Base-by-base conservation (phyloP, 2,797 vertebrate species). In the Falco biarmicus region DNA sequence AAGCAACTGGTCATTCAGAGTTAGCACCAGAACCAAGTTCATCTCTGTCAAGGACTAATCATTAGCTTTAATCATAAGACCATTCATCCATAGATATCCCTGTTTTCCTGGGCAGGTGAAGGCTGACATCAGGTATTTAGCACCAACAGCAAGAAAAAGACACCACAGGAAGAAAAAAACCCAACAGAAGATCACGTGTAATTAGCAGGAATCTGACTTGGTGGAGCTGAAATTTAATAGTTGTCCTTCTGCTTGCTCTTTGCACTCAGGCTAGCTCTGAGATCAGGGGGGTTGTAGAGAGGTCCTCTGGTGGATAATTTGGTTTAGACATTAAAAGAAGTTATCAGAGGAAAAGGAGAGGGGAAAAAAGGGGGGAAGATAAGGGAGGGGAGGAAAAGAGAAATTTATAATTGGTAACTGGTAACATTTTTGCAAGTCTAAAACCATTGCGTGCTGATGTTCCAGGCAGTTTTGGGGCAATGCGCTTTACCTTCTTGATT, bases 391-490 rank as follows among this genome's bases (percentile, higher is more conserved):
- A 82, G 21, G 22, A 59, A 80, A 63, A 48, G 15, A 45, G 41
- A 29, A 13, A 13, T 39, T 9, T 25, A 11, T 22, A 37, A 22
- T 57, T 29, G 63, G 25, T 2, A 39, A 39, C 11, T 31, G 34
- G 25, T 37, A 32, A 13, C 28, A 61, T 4, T 43, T 89, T 73
- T 51, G 29, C 53, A 50, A 6, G 29, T 5, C 57, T 28, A 2
- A 13, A 9, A 3, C 34, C 53, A 37, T 6, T 1, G 2, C 0
- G 2, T n/a, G 11, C 45, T 25, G 47, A 13, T 22, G 1, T 9
- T 24, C 29, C 87, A 63, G n/a, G 1, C 15, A 8, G 3, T 21
- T 26, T 59, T 34, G 31, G 74, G 93, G 37, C 68, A 39, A 9
- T 0, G 2, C 11, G 5, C 60, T n/a, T 66, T 2, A 14, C 22